Conservation (phyloP, 2,797 vertebrate genomes). For the Pygocentrus nattereri region DNA sequence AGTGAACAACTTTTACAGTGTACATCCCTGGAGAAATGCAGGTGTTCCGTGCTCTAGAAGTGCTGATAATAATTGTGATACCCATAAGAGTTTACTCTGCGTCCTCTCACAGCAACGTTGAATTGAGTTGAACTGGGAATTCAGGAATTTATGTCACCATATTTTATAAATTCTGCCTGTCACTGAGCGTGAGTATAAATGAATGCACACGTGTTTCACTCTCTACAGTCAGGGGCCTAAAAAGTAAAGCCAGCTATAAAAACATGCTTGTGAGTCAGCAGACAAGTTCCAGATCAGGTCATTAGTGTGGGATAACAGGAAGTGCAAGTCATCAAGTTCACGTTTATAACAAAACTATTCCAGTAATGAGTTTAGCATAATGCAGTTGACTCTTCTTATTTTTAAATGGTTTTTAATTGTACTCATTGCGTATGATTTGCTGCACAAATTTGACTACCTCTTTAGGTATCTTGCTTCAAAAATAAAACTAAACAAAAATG, state of each 20-base stretch:
- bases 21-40: too few species aligned
- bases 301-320: conserved; percentile 25
- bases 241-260: not conserved
- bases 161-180: not conserved
- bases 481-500: too few species aligned
- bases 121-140: not conserved
- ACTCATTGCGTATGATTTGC: too few species aligned
- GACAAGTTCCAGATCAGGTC: not conserved
- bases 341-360: too few species aligned
- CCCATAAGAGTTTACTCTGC: not conserved
- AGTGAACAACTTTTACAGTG: too few species aligned
- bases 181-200: not conserved
- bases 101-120: not conserved
- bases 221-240: not conserved
- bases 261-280: not conserved
- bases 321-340: not conserved
- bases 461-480: too few species aligned
- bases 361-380: too few species aligned
- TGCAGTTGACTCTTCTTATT: too few species aligned
- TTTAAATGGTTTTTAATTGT: too few species aligned
- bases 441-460: too few species aligned
- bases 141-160: not conserved
- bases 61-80: too few species aligned
- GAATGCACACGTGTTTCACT: not conserved
- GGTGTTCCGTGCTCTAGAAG: too few species aligned